Percentiles rank a stretch among this genome's conserved stretches.
Conservation (phyloP, 2,888 invertebrate genomes). For the Seira sanloemensis region DNA sequence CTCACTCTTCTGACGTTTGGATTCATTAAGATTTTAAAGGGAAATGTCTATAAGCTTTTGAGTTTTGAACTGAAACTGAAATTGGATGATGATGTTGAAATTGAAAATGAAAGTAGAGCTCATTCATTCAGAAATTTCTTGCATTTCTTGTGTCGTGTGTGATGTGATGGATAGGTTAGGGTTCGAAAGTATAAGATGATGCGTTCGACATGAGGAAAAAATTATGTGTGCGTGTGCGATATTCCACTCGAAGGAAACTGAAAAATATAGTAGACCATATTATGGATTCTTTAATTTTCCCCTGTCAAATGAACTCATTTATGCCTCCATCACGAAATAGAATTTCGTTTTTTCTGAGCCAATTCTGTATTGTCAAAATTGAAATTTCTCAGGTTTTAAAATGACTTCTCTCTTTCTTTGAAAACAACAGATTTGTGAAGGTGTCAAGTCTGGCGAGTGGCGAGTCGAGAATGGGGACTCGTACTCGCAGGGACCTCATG, state of each 20-base stretch:
- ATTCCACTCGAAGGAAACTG: not conserved
- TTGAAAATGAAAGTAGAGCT: constrained; percentile 13
- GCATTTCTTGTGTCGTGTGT: constrained; percentile 12
- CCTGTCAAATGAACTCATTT: not conserved
- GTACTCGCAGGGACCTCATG: constrained; percentile 92
- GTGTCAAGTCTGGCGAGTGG: constrained; percentile 86
- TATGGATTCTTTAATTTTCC: not conserved
- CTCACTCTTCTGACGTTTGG: too few species aligned
- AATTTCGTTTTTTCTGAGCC: not conserved
- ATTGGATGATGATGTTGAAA: not conserved
- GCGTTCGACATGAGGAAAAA: not conserved
- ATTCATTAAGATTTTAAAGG: too few species aligned
- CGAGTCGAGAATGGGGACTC: constrained; percentile 88
- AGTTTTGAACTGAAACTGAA: not conserved
- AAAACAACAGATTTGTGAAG: constrained; percentile 87
- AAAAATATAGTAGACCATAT: not conserved
- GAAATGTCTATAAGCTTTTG: not conserved
- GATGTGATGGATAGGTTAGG: constrained; percentile 12
- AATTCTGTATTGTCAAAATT: not conserved
- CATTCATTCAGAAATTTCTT: constrained; percentile 5
- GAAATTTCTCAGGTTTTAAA: not conserved
- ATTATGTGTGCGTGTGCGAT: not conserved
- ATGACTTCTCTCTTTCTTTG: not conserved
- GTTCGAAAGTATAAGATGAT: not conserved
- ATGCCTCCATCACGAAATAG: constrained; percentile 40